Base-by-base conservation (phyloP, 2,888 invertebrate genomes). In the Nudaria mundana region DNA sequence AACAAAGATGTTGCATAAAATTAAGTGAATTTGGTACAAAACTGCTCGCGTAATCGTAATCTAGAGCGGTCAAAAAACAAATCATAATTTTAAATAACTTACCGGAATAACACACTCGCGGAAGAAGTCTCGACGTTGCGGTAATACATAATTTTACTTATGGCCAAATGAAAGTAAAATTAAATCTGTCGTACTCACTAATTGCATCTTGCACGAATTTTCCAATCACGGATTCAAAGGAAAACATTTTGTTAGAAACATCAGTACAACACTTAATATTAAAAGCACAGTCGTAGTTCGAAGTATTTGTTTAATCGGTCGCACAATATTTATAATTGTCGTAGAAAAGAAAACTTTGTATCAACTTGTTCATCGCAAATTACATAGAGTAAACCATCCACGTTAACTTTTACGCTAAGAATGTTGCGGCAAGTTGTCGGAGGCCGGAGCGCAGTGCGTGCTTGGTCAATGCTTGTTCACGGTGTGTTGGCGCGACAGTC, bases 401-500 rank as follows among this genome's bases (percentile, higher is more conserved):
- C 85, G 78, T 60, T 87, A 85, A 87, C 87, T 88, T 87, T 88
- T 88, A 87, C 88, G 74, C 81, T 85, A 87, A 82, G 88, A 88
- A 88, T 88, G 88, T 86, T 87, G 86, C 87, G 86, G 84, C 70
- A 73, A 83, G 83, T 78, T 60, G 82, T 76, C 75, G 79, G 59
- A 45, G 56, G 63, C 58, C 62, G 45, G 73, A 70, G 78, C 76
- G 76, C 76, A 70, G 72, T 68, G 80, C 79, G 74, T 76, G 83
- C 77, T 83, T 82, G 82, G 82, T 78, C 82, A 82, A 83, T 82
- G 84, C 63, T 77, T 72, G 76, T 81, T 82, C 78, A 76, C 82
- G 80, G 74, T 76, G 65, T 64, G 71, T 63, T 76, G 76, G 61
- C 59, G 69, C 65, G 63, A 71, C 65, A 63, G 71, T 54, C 56